A percentile compares a stretch with the other conserved stretches of the same genome.
phyloP scores from a whole-genome alignment of 2,113 vertebrate genomes.

The human region GRCh38 chr5:70917001-70917500 shows the following conservation, averaged over 20 bases:
- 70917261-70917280: neutral
- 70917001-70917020: neutral
- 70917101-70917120: neutral
- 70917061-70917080: neutral
- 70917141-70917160: neutral
- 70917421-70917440: too few relatives aligned
- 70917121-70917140: neutral
- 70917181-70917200: neutral
- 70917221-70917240: neutral
- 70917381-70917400: too few relatives aligned
- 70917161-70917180: neutral
- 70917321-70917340: neutral
- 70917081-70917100: neutral
- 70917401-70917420: too few relatives aligned
- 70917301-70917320: neutral
- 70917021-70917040: neutral
- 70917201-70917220: neutral
- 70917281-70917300: neutral
- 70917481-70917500: too few relatives aligned
- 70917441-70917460: too few relatives aligned
- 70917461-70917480: too few relatives aligned
- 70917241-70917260: neutral
- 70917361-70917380: too few relatives aligned
- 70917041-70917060: neutral
- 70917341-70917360: neutral